Evolutionary conservation across 1,140 invertebrate species (phyloP).

Genomic region (Euglossa dilemma): DNA sequence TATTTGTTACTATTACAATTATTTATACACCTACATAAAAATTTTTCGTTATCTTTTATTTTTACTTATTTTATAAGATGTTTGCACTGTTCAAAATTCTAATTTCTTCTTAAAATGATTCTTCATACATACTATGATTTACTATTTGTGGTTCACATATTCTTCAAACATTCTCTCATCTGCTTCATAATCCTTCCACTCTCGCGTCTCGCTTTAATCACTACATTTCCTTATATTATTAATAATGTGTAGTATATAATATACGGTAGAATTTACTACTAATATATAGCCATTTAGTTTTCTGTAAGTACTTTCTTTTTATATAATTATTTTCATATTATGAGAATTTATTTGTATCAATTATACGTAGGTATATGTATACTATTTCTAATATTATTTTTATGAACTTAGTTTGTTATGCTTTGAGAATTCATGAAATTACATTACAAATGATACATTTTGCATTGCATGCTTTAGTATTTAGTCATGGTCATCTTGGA

Average conservation of each 20-base stretch:
- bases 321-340: slow-evolving; percentile 21
- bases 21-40: slow-evolving; percentile 41
- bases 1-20: slow-evolving; percentile 19
- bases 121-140: slow-evolving; percentile 14
- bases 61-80: slow-evolving; percentile 12
- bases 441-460: slow-evolving; percentile 21
- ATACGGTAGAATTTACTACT: slow-evolving; percentile 15
- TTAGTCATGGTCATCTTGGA: slow-evolving; percentile 2
- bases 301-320: slow-evolving; percentile 31
- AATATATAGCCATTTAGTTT: slow-evolving; percentile 21
- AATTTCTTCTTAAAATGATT: not conserved
- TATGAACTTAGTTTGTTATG: not conserved
- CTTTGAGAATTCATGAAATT: not conserved
- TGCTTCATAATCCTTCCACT: slow-evolving; percentile 15
- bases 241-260: slow-evolving; percentile 13
- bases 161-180: slow-evolving; percentile 46
- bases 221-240: slow-evolving; percentile 20
- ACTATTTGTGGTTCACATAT: slow-evolving; percentile 19
- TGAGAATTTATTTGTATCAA: slow-evolving; percentile 41
- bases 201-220: slow-evolving; percentile 22
- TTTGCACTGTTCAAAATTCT: slow-evolving; percentile 31
- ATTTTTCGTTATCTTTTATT: slow-evolving; percentile 13
- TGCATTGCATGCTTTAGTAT: slow-evolving; percentile 37
- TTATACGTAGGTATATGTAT: slow-evolving; percentile 15
- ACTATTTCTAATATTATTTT: not conserved